A percentile compares a stretch with the other conserved stretches of the same genome.
Evolutionary conservation across 1,140 invertebrate genomes (phyloP).

Genomic region (Pentalonia nigronervosa): DNA sequence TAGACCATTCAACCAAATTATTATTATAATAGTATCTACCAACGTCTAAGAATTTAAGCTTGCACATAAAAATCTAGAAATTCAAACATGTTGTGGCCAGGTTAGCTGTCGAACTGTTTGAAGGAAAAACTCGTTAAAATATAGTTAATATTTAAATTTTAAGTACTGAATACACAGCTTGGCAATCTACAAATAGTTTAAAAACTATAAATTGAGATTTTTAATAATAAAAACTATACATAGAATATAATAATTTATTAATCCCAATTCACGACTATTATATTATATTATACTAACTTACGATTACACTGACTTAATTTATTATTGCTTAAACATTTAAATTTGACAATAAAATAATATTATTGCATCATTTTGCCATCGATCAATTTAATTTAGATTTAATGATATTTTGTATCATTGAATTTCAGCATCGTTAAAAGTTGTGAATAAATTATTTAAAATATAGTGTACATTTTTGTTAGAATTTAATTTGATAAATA

Average conservation of each 20-base stretch:
- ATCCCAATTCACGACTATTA: neutral
- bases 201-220: neutral
- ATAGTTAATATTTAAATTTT: neutral
- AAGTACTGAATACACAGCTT: neutral
- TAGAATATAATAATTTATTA: neutral
- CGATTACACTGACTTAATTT: neutral
- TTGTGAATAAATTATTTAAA: neutral
- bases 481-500: neutral
- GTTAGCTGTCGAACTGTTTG: neutral
- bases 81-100: neutral
- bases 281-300: neutral
- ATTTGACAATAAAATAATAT: neutral
- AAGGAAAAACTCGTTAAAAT: neutral
- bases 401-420: neutral
- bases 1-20: slow-evolving; percentile 36
- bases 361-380: neutral
- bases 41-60: neutral
- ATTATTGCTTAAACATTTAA: neutral
- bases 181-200: neutral
- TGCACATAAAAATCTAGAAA: neutral
- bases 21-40: slow-evolving; percentile 35
- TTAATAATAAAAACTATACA: neutral
- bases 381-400: neutral
- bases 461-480: neutral
- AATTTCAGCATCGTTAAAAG: neutral